Conservation (phyloP, 2,797 vertebrate genomes). For the Ctenopoma kingsleyae region DNA sequence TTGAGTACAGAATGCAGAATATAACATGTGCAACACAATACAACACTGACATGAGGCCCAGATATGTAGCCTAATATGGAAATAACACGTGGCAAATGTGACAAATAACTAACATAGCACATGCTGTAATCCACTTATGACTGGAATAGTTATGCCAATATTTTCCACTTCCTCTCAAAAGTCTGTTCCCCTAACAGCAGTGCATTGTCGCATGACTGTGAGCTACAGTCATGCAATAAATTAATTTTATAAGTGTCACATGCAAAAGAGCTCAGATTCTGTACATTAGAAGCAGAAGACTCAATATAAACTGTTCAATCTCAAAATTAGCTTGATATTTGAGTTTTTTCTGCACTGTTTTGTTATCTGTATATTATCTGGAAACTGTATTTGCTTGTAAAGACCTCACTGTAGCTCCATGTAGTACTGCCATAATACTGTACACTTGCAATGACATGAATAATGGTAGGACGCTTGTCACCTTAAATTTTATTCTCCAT, state of each 20-base stretch:
- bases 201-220: slow-evolving; percentile 18
- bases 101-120: slow-evolving; percentile 41
- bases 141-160: slow-evolving; percentile 51
- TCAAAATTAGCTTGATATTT: neutral
- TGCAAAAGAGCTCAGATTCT: neutral
- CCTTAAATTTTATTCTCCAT: neutral
- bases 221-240: slow-evolving; percentile 7
- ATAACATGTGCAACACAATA: slow-evolving; percentile 18
- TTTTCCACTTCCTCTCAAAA: slow-evolving; percentile 62
- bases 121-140: slow-evolving; percentile 51
- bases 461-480: neutral
- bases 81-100: slow-evolving; percentile 40
- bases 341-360: neutral
- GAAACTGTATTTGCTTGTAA: neutral
- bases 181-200: slow-evolving; percentile 28
- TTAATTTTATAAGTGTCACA: neutral
- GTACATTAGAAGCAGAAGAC: neutral
- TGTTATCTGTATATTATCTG: no score
- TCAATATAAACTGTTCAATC: neutral
- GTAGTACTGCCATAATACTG: neutral
- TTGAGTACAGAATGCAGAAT: slow-evolving; percentile 36
- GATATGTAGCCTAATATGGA: slow-evolving; percentile 23
- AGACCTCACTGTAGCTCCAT: neutral
- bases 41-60: slow-evolving; percentile 15
- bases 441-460: neutral